Percentiles rank a stretch among this genome's conserved stretches.
These are phyloP conservation scores for Heliconius hortense DNA, from an alignment of 2,888 invertebrate genomes.

Conservation along the genomic window DNA sequence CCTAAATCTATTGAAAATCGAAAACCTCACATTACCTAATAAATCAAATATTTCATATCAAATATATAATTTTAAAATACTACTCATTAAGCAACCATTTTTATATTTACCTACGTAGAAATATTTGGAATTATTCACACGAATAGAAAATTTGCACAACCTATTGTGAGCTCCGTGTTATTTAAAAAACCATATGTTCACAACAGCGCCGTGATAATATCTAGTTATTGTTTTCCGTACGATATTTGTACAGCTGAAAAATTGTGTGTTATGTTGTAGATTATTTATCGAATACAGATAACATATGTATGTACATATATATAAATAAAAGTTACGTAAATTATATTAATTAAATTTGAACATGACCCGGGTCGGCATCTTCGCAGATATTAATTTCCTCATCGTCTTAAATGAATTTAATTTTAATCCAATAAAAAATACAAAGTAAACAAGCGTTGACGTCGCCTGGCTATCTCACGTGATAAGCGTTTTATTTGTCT, in stretches of 20 bases:
- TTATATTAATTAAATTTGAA: slow-evolving; percentile 17
- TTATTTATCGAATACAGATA: not conserved
- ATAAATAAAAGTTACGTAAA: slow-evolving; percentile 18
- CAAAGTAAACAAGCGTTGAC: slow-evolving; percentile 59
- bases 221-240: slow-evolving; percentile 42
- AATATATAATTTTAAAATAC: not conserved
- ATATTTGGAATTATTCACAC: slow-evolving; percentile 23
- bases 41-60: not conserved
- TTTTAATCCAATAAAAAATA: slow-evolving; percentile 47
- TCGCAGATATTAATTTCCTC: slow-evolving; percentile 55
- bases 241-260: slow-evolving; percentile 58
- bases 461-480: slow-evolving; percentile 49
- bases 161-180: slow-evolving; percentile 48
- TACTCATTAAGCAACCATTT: not conserved
- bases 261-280: slow-evolving; percentile 47
- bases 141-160: slow-evolving; percentile 46
- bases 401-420: slow-evolving; percentile 25
- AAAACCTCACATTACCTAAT: not conserved
- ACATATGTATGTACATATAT: not conserved
- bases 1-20: not conserved
- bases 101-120: not conserved
- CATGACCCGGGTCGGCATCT: slow-evolving; percentile 30
- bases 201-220: slow-evolving; percentile 48
- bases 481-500: slow-evolving; percentile 48
- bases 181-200: slow-evolving; percentile 54